phyloP scores from a whole-genome alignment of 1,140 invertebrate species.

The Listronotus oregonensis region DNA sequence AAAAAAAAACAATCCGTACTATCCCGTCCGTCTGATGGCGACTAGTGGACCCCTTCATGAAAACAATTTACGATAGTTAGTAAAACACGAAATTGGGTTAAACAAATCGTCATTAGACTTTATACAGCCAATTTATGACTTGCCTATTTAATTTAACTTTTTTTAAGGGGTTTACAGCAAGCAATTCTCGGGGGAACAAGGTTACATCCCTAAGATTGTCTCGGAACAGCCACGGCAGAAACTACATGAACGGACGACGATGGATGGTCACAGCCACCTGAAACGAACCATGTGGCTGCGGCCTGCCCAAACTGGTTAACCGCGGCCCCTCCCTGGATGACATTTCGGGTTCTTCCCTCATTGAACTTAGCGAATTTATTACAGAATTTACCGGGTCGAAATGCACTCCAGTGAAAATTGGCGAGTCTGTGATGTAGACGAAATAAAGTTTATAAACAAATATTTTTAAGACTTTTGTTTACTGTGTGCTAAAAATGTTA shows the following conservation, averaged over 20 bases:
- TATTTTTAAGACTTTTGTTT: too few relatives aligned
- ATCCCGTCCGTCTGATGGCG: too few relatives aligned
- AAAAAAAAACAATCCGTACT: too few relatives aligned
- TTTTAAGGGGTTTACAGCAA: slow-evolving; percentile 50
- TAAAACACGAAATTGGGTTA: too few relatives aligned
- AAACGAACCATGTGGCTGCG: slow-evolving; percentile 37
- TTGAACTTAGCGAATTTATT: slow-evolving; percentile 42
- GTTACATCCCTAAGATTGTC: slow-evolving; percentile 47
- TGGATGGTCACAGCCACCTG: slow-evolving; percentile 52
- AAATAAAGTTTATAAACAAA: neutral
- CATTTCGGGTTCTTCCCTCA: slow-evolving; percentile 46
- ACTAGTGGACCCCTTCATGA: too few relatives aligned
- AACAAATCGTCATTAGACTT: too few relatives aligned
- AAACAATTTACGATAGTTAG: too few relatives aligned
- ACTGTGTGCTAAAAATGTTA: too few relatives aligned
- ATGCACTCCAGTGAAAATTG: slow-evolving; percentile 17
- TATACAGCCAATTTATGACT: too few relatives aligned
- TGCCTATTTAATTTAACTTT: too few relatives aligned
- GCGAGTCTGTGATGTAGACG: slow-evolving; percentile 41
- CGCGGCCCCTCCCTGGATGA: slow-evolving; percentile 27
- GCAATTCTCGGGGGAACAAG: slow-evolving; percentile 53
- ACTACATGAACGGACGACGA: slow-evolving; percentile 42
- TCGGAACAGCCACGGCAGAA: slow-evolving; percentile 34
- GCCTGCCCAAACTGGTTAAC: neutral
- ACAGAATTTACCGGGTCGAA: slow-evolving; percentile 44